These are phyloP conservation scores for Rostratula benghalensis DNA, from an alignment of 2,113 vertebrate species.

Conservation along the genomic window DNA sequence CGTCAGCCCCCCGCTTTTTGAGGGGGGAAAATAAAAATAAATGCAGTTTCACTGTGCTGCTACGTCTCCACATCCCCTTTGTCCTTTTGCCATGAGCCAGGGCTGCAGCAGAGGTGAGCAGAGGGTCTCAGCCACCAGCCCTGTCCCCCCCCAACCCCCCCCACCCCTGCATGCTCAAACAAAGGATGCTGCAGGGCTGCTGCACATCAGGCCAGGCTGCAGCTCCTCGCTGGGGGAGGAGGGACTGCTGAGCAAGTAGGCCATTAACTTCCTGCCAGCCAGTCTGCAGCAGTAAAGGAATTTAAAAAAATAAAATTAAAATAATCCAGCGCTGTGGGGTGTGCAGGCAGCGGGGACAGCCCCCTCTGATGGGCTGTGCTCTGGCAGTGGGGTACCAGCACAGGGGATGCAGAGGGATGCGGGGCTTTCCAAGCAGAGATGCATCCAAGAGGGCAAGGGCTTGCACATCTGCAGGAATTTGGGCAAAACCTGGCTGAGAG, in stretches of 20 bases:
- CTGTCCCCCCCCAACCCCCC: no score
- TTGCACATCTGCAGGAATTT: background rate
- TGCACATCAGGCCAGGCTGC: background rate
- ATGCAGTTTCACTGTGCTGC: background rate
- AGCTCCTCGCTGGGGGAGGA: background rate
- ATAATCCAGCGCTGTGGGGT: background rate
- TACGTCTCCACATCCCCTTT: background rate
- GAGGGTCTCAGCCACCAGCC: background rate
- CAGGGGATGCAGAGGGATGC: background rate
- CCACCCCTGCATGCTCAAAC: background rate
- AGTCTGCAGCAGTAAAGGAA: background rate
- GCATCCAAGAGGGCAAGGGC: background rate
- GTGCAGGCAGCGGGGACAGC: background rate
- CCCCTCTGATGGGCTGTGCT: no score
- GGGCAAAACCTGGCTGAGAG: background rate
- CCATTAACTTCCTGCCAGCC: background rate
- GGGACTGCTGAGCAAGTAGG: background rate
- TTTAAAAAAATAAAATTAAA: background rate
- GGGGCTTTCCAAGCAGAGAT: background rate
- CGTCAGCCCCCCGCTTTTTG: background rate
- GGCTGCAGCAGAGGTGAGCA: background rate
- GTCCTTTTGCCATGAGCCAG: background rate
- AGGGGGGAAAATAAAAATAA: fast-evolving
- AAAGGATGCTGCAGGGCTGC: background rate
- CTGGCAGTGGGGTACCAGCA: background rate